phyloP scores from a whole-genome alignment of 2,797 vertebrate genomes.

The Leuciscus waleckii region DNA sequence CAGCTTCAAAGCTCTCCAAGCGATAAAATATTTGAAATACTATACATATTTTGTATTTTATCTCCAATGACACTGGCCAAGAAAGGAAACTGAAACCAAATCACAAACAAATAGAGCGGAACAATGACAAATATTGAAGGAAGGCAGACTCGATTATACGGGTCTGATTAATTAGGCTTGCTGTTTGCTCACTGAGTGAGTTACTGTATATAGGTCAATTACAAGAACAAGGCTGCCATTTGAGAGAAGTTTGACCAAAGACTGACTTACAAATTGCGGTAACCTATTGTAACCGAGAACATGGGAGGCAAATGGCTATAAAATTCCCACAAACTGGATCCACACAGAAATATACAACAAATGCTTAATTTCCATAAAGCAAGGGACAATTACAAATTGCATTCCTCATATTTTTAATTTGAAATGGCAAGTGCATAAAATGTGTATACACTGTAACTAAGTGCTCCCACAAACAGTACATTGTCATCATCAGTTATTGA shows the following conservation, averaged over 20 bases:
- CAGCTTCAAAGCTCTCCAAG: background rate
- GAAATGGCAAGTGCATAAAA: background rate
- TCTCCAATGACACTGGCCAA: too few species aligned
- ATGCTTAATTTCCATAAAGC: background rate
- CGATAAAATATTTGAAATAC: background rate
- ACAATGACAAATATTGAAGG: background rate
- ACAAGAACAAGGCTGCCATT: background rate
- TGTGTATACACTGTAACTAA: background rate
- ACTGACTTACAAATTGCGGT: background rate
- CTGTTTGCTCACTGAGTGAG: background rate
- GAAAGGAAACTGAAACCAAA: background rate
- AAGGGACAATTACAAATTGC: background rate
- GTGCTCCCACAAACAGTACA: background rate
- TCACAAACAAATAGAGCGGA: background rate
- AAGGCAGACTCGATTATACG: background rate
- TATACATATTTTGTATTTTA: background rate
- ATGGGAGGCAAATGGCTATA: background rate
- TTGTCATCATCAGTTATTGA: background rate
- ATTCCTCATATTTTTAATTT: background rate
- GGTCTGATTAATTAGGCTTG: background rate
- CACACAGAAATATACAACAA: background rate
- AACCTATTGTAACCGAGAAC: background rate
- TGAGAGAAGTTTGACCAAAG: background rate
- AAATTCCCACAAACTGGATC: background rate
- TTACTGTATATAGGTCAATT: background rate